phyloP scores from a whole-genome alignment of 2,113 vertebrate genomes.

The Bettongia penicillata region DNA sequence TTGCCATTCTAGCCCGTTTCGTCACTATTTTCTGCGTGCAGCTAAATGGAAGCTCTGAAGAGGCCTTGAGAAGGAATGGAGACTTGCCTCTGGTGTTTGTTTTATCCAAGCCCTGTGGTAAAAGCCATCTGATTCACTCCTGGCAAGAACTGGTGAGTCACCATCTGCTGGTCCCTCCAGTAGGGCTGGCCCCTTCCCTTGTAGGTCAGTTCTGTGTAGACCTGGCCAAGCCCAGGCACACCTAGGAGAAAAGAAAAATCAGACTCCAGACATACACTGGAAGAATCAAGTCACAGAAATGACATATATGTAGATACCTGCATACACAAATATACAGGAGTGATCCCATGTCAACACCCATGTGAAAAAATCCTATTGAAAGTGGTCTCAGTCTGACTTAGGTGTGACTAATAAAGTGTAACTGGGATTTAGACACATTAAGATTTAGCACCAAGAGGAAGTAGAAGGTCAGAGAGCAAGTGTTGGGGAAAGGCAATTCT shows the following conservation, averaged over 20 bases:
- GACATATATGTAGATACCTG: accelerated
- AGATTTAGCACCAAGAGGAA: conserved; percentile 17
- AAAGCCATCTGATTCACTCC: conserved; percentile 86
- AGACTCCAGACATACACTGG: background rate
- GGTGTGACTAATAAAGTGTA: background rate
- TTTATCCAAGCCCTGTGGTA: conserved; percentile 88
- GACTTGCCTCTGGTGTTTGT: conserved; percentile 85
- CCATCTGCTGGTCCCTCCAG: conserved; percentile 10
- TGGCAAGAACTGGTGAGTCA: conserved; percentile 86
- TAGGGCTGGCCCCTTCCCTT: conserved; percentile 45
- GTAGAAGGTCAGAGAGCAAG: background rate
- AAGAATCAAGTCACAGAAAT: accelerated
- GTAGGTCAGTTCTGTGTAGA: conserved; percentile 41
- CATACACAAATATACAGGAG: too few relatives aligned
- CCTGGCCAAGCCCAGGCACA: conserved; percentile 64
- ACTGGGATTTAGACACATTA: background rate
- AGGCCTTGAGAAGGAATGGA: background rate
- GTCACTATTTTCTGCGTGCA: background rate
- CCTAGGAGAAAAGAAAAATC: conserved; percentile 75
- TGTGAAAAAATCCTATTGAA: background rate
- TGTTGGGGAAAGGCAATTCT: background rate
- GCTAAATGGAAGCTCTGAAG: background rate
- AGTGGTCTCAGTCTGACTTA: background rate
- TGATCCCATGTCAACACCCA: background rate
- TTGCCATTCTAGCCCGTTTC: background rate